Base-by-base conservation (phyloP, 2,888 invertebrate genomes). In the Xestia ashworthii region DNA sequence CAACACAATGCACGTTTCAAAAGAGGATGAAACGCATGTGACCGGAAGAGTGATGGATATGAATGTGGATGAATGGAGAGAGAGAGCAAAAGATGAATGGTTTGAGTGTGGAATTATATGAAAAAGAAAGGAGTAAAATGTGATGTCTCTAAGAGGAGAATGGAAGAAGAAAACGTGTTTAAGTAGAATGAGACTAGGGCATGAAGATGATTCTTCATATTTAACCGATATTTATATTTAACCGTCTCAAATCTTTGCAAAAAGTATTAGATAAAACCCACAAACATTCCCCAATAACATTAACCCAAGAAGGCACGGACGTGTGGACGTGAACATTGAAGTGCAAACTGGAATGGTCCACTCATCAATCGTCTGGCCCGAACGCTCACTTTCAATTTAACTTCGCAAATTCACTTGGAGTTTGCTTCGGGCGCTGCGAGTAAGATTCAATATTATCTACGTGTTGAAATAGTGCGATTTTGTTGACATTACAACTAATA, bases 311-410 rank as follows among this genome's bases (percentile, higher is more conserved):
- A 74, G 60, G 75, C 75, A 38, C 68, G 58, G 55, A 84, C 76
- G 82, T 83, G 86, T 82, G 75, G 81, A 86, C 74, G 84, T 83
- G 86, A 84, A 84, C 82, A 79, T 74, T 83, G 82, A 83, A 83
- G 83, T 83, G 81, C 69, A 87, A 88, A 88, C 82, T 83, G 82
- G 83, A 88, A 91, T 89, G 83, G 89, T 66, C 86, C 74, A 78
- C 88, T 90, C 92, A 93, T 93, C 93, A 92, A 93, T 93, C 91
- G 89, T 77, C 71, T 50, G 70, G 72, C 70, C 71, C 76, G 78
- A 84, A 83, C 84, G 90, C 87, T 90, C 90, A 87, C 89, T 90
- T 92, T 92, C 91, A 91, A 93, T 93, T 91, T 91, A 91, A 93
- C 91, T 93, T 93, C 87, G 85, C 79, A 88, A 91, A 92, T 91